phyloP scores from a whole-genome alignment of 2,113 vertebrate genomes.

The Lamprotornis superbus region DNA sequence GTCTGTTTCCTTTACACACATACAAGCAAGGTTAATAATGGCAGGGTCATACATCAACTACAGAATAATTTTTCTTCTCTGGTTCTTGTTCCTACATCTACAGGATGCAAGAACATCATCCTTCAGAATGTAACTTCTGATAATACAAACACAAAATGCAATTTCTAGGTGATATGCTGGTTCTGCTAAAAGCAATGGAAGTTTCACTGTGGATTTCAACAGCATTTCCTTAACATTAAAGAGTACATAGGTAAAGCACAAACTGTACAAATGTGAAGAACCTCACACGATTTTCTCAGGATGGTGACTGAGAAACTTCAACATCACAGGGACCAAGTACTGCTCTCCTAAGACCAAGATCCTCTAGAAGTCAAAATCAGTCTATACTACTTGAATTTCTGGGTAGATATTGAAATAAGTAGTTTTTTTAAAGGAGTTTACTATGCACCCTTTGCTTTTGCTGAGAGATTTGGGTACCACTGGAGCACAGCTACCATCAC shows the following conservation, averaged over 20 bases:
- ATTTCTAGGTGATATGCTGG: background rate
- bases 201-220: background rate
- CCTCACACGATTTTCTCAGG: background rate
- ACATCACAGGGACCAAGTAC: background rate
- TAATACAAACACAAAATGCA: background rate
- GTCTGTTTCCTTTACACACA: background rate
- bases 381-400: background rate
- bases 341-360: background rate
- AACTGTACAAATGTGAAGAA: background rate
- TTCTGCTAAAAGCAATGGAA: background rate
- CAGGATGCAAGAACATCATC: background rate
- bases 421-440: background rate
- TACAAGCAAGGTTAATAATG: background rate
- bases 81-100: background rate
- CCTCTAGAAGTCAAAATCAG: background rate
- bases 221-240: background rate
- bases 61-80: background rate
- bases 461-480: background rate
- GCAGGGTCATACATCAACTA: background rate
- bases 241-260: background rate
- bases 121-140: background rate
- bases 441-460: background rate
- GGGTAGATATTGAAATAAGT: background rate
- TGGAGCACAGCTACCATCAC: background rate
- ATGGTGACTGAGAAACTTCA: background rate